phyloP scores from a whole-genome alignment of 2,797 vertebrate genomes.

The Brachyalestes nurse region DNA sequence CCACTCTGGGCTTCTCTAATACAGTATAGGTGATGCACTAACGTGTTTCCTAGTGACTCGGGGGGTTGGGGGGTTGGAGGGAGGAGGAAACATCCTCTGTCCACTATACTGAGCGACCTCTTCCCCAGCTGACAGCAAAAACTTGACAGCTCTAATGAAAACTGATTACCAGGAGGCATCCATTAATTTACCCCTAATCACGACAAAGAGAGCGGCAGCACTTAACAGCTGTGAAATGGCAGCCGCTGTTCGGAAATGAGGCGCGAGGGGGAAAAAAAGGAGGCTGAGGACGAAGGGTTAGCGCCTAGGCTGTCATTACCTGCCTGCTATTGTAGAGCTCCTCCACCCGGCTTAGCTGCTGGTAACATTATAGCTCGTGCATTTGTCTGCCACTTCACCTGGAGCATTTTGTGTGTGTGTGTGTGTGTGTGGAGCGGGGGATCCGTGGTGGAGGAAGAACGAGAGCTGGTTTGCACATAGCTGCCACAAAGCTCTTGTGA shows the following conservation, averaged over 20 bases:
- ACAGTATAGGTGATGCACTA: conserved; percentile 68
- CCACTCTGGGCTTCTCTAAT: conserved; percentile 61
- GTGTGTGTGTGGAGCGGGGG: conserved; percentile 54
- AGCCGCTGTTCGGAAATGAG: conserved; percentile 82
- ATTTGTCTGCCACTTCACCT: conserved; percentile 67
- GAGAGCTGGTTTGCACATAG: conserved; percentile 77
- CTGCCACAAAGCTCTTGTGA: conserved; percentile 72
- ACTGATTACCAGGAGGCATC: conserved; percentile 83
- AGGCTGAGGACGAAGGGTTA: conserved; percentile 74
- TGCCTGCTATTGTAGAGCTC: conserved; percentile 74
- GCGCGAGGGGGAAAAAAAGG: conserved; percentile 66
- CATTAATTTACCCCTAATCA: conserved; percentile 83
- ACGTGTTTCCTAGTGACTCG: conserved; percentile 43
- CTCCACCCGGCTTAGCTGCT: conserved; percentile 77
- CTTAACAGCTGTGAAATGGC: conserved; percentile 85
- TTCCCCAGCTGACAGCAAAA: conserved; percentile 60
- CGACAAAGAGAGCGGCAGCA: conserved; percentile 80
- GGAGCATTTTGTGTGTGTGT: conserved; percentile 67
- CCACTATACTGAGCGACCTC: conserved; percentile 66
- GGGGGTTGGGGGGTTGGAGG: conserved; percentile 2
- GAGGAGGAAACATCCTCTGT: conserved; percentile 68
- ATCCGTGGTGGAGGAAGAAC: conserved; percentile 68
- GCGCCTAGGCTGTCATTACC: conserved; percentile 76
- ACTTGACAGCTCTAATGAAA: conserved; percentile 81
- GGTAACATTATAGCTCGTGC: conserved; percentile 80